These are phyloP conservation scores for Pseudorhombus dupliciocellatus DNA, from an alignment of 2,113 vertebrate genomes.

Conservation along the genomic window DNA sequence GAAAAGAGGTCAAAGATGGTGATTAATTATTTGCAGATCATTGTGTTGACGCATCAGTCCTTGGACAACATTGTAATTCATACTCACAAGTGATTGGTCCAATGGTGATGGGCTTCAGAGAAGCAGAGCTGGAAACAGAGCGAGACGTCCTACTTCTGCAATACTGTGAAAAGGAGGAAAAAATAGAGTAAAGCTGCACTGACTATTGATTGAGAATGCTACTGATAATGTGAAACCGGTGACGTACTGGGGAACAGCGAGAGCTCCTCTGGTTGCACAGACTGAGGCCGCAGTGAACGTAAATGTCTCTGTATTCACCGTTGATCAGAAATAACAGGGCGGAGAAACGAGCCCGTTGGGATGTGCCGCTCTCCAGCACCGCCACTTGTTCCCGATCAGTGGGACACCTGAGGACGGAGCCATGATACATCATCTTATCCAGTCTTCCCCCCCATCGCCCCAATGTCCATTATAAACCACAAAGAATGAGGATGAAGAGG, in stretches of 20 bases:
- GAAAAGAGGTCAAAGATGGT: constrained; percentile 3
- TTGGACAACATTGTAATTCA: neutral
- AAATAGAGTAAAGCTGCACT: neutral
- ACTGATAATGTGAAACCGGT: neutral
- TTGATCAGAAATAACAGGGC: constrained; percentile 50
- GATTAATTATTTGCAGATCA: neutral
- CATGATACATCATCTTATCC: neutral
- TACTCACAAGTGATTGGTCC: constrained; percentile 69
- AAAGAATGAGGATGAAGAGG: neutral
- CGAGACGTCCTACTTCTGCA: neutral
- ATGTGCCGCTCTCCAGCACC: constrained; percentile 58
- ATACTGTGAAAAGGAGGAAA: neutral
- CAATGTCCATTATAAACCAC: neutral
- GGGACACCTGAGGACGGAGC: constrained; percentile 62
- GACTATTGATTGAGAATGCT: neutral
- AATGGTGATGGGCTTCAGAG: constrained; percentile 25
- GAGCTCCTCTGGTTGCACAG: constrained; percentile 34
- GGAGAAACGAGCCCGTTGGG: constrained; percentile 60
- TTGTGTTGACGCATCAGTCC: neutral
- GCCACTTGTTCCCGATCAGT: constrained; percentile 44
- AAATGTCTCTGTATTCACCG: constrained; percentile 25
- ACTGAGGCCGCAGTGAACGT: constrained; percentile 63
- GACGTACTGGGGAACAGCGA: constrained; percentile 55
- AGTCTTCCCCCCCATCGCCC: too few relatives aligned
- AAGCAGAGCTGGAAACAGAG: constrained; percentile 39